Evolutionary conservation across 2,113 vertebrate species (phyloP), one percentile per base, ranked within the genome.

Genomic region (Oreotrochilus melanogaster): DNA sequence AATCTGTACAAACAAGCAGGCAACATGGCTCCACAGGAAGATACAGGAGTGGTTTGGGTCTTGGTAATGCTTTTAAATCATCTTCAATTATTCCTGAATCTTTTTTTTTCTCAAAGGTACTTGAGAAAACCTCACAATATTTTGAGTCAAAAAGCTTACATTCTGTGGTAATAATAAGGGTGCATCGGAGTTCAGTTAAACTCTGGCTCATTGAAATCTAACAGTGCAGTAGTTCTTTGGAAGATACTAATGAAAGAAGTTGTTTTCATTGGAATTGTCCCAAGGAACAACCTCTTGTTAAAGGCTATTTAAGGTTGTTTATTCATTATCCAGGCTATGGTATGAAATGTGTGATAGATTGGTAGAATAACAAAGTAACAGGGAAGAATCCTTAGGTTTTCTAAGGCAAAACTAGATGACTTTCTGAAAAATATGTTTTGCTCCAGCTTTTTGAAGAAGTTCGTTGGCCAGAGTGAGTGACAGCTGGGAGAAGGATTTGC

Each of bases 81-180:
- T 73, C 37, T 85, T 93, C 62, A 92, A 37, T 82, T 33, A 69
- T n/a, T 78, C 28, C 70, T 66, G 54, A 79, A 61, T 76, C 69
- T 43, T 33, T 89, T 78, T 84, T 89, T 78, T 73, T 84, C 66
- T 71, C 31, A 83, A 74, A 93, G 62, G 54, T 31, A 25, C 56
- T 93, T 82, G 27, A 62, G 42, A 71, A 66, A 86, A 88, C 23
- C 37, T 86, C 42, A 37, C 47, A 86, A 80, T 33, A 84, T 86
- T 93, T 92, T 90, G 75, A 86, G 64, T 88, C 67, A 58, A 90
- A 95, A 95, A 93, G 47, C 71, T 76, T 90, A 39, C 51, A 51
- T 73, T 86, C 62, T 35, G 30, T 78, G 10, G 23, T 17, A 70
- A 58, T 39, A 88, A 50, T 67, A 67, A 78, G n/a, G 22, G 10